Evolutionary conservation across 2,888 invertebrate genomes (phyloP), one percentile per base, ranked within the genome.

Genomic region (Zaprionus bogoriensis): DNA sequence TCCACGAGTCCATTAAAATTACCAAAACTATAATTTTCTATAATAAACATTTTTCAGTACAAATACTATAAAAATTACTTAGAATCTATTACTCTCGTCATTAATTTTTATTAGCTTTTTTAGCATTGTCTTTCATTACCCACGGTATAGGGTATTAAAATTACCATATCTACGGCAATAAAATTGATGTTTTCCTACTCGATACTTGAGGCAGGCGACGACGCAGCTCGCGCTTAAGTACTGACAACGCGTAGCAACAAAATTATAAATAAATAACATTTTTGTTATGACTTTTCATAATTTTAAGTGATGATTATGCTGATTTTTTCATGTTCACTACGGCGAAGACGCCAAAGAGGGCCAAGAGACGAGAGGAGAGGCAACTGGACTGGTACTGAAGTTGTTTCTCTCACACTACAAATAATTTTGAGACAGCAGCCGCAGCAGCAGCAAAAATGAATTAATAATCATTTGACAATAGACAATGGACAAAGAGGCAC

Each of bases 261-360:
- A 65, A 74, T 50, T 30, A 58, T 66, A 60, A 63, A 72, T 63
- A 79, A 64, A 62, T 67, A 76, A 61, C 30, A 69, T 67, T 71
- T 36, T 45, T 62, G 70, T 71, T 74, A 74, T 86, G 87, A 80
- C 81, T 83, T 86, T 81, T 83, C 72, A 86, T 76, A 81, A 73
- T 70, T 81, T 87, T 81, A 81, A 87, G 81, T 84, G 81, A 81
- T 81, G 81, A 81, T 82, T 83, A 77, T 72, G 81, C 83, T 77
- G 70, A 78, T 83, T 82, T 80, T 59, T 48, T 47, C 41, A 61
- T 77, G 73, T 73, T 63, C 61, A 61, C 77, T 73, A 39, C 41
- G 42, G 68, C 28, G 47, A 51, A 28, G 48, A 23, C 27, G 44
- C 3, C 20, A 22, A 12, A 17, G 23, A 39, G 12, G 25, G n/a